phyloP scores from a whole-genome alignment of 2,113 vertebrate species.

The Chaetorhynchus papuensis region DNA sequence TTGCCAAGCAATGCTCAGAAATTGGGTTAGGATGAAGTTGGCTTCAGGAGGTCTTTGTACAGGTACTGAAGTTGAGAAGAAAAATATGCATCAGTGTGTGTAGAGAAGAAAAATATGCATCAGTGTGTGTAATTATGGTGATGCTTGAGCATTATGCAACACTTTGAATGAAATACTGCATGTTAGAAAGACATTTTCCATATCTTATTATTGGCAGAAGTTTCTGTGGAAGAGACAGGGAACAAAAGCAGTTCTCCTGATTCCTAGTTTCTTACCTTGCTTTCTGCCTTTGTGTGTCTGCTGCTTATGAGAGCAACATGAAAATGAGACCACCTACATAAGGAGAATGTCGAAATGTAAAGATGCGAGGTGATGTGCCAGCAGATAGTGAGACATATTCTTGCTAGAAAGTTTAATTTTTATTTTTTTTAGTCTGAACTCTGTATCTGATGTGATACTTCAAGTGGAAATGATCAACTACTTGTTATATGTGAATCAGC shows the following conservation, averaged over 20 bases:
- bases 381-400: background rate
- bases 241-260: background rate
- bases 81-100: background rate
- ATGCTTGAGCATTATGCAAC: background rate
- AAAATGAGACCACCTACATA: background rate
- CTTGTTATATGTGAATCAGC: background rate
- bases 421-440: background rate
- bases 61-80: background rate
- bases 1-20: background rate
- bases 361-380: background rate
- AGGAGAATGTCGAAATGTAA: background rate
- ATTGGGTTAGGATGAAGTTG: background rate
- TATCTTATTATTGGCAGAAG: background rate
- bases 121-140: background rate
- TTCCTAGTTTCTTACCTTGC: background rate
- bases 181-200: background rate
- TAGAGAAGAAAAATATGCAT: background rate
- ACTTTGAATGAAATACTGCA: background rate
- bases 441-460: background rate
- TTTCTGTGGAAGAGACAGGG: background rate
- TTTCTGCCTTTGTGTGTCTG: background rate
- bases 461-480: background rate
- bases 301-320: background rate
- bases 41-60: background rate
- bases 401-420: background rate